Base-by-base conservation (phyloP, 2,797 vertebrate species). In the Sebastiscus albofasciatus region DNA sequence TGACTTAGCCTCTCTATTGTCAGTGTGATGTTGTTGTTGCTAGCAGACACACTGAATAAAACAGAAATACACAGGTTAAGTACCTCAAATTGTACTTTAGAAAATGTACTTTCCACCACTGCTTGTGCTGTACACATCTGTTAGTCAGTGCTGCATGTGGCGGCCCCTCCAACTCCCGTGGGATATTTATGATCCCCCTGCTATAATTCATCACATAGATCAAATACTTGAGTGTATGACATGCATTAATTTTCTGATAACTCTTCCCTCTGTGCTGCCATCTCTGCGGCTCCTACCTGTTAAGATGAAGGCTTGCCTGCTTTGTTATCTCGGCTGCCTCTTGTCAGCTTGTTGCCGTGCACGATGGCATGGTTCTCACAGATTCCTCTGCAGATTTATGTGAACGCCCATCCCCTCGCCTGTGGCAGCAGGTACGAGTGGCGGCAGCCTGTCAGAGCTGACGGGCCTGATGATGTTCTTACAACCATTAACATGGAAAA, bases 371-470 rank as follows among this genome's bases (percentile, higher is more conserved):
- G 84, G 82, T 93, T 94, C 93, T 93, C 93, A 90, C 74, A 84
- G 92, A 94, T 94, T 93, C 93, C 85, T 90, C 67, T 6, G 77
- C 81, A 91, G 91, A 94, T 96, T 95, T 94, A 95, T 94, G 93
- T 67, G 77, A 75, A 77, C 14, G 78, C 88, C 89, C 88, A 84
- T 81, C 91, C 88, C 89, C 82, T 92, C 61, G 83, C 94, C 96
- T 95, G 94, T 92, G 95, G 95, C 93, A 92, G 90, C 93, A 93
- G 94, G 95, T 95, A 94, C 80, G 90, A 93, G 89, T 93, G 96
- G 94, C 92, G 88, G 92, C 92, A 87, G 92, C 92, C 86, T 95
- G 94, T 95, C 93, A 94, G 85, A 72, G 80, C 85, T 91, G 92
- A 94, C 77, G 89, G 80, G 87, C 88, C 92, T 91, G 86, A 86